phyloP scores from a whole-genome alignment of 2,113 vertebrate genomes.

The Varanus komodoensis region DNA sequence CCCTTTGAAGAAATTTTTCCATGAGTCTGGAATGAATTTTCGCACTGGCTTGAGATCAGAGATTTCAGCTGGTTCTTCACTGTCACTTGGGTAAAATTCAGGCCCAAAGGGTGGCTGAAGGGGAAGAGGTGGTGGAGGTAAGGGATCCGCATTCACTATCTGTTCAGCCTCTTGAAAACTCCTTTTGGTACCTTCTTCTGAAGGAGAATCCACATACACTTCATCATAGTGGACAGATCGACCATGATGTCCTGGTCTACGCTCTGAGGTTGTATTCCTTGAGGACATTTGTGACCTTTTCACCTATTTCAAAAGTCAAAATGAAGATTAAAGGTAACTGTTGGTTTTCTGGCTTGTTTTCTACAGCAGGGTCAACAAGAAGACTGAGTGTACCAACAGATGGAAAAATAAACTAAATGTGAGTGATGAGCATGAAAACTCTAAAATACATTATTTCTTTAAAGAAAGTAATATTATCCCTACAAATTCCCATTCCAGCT shows the following conservation, averaged over 20 bases:
- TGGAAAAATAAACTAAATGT: neutral
- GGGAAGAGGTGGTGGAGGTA: conserved; percentile 89
- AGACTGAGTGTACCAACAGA: neutral
- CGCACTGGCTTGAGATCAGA: conserved; percentile 88
- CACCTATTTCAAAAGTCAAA: conserved; percentile 46
- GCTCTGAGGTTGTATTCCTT: conserved; percentile 30
- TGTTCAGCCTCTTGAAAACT: conserved; percentile 62
- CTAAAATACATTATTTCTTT: neutral
- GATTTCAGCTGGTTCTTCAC: conserved; percentile 66
- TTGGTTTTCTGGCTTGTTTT: neutral
- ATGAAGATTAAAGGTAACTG: neutral
- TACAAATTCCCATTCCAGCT: neutral
- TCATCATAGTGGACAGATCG: conserved; percentile 77
- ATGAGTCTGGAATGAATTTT: conserved; percentile 92
- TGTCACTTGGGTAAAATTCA: conserved; percentile 70
- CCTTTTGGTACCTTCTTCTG: conserved; percentile 50
- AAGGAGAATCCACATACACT: conserved; percentile 72
- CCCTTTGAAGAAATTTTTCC: conserved; percentile 91
- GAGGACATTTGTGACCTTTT: conserved; percentile 70
- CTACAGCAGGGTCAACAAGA: neutral
- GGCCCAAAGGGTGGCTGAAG: conserved; percentile 83
- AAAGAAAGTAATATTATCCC: neutral
- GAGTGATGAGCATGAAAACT: neutral
- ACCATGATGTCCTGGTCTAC: conserved; percentile 47
- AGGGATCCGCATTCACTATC: conserved; percentile 76